Evolutionary conservation across 1,140 invertebrate genomes (phyloP), one percentile per base, ranked within the genome.

Genomic region (Brachionus manjavacas): DNA sequence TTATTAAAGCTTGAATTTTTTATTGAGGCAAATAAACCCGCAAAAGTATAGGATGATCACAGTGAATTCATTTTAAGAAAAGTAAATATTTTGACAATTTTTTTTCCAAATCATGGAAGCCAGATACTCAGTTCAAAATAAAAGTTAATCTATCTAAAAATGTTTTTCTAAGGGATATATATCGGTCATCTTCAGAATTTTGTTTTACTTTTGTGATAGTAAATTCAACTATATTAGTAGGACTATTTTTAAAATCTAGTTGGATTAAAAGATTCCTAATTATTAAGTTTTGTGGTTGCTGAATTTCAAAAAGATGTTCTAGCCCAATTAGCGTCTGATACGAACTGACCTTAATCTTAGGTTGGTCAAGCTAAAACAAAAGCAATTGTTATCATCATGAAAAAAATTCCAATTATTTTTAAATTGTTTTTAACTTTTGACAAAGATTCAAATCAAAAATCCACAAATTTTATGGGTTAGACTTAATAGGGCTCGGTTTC

Each of bases 321-420:
- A 14, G 66, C 66, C 66, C 31, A 68, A 41, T 72, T 41, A 72
- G 35, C 12, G 9, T 72, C 14, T 72, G 39, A 28, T 41, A 20
- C 35, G 20, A 39, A n/a, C 68, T 72, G 68, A 72, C 68, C 68
- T 72, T 72, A 72, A 41, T 41, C n/a, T 72, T 16, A 43, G 68
- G 68, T 72, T 72, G n/a, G 68, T 20, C 68, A 72, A 23, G 9
- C n/a, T 41, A 72, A 72, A 41, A 72, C n/a, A 72, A 72, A 72
- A 72, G 31, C 16, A 35, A 41, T 72, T 39, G 14, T 72, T 39
- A 72, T 72, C 39, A 41, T 72, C 41, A 72, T 3, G 20, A 41
- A 39, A 72, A 46, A 72, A 41, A 39, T 72, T 39, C 12, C 39
- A 41, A 41, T 41, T 72, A 41, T 41, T 72, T 72, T 72, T 16